Conservation (phyloP, 92 coral and sea anemone genomes). For the Porites cylindrica region DNA sequence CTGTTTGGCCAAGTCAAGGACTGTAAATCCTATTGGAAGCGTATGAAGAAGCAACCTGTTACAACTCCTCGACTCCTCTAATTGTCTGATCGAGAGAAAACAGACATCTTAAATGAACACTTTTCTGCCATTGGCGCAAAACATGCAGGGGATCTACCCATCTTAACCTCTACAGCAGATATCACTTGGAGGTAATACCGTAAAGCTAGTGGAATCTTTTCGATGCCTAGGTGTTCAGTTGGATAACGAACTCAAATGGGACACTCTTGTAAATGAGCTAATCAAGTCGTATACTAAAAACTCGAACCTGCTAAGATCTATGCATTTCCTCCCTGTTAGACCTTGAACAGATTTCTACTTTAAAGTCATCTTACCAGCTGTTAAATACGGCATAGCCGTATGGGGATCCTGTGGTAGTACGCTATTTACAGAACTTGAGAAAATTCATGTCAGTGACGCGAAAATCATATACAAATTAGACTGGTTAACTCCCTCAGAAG, state of each 20-base stretch:
- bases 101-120: neutral
- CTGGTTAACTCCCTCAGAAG: too few species aligned
- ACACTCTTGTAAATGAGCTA: too few species aligned
- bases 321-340: too few species aligned
- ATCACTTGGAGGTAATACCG: constrained; percentile 19
- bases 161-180: constrained; percentile 9
- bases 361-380: too few species aligned
- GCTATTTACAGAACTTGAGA: too few species aligned
- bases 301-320: too few species aligned
- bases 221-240: constrained; percentile 51
- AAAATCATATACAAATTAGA: too few species aligned
- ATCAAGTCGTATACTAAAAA: too few species aligned
- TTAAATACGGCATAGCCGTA: too few species aligned
- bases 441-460: too few species aligned
- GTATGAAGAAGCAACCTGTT: constrained; percentile 25
- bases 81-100: constrained; percentile 2
- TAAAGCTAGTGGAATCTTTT: constrained; percentile 28
- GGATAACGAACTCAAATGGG: neutral
- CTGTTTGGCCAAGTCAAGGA: constrained; percentile 56
- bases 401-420: too few species aligned
- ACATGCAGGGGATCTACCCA: constrained; percentile 26
- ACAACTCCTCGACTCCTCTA: constrained; percentile 25
- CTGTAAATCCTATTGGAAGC: constrained; percentile 62
- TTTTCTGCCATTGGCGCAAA: constrained; percentile 5
- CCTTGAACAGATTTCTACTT: too few species aligned